phyloP scores from a whole-genome alignment of 2,888 invertebrate genomes.

The Platycheirus rosarum region DNA sequence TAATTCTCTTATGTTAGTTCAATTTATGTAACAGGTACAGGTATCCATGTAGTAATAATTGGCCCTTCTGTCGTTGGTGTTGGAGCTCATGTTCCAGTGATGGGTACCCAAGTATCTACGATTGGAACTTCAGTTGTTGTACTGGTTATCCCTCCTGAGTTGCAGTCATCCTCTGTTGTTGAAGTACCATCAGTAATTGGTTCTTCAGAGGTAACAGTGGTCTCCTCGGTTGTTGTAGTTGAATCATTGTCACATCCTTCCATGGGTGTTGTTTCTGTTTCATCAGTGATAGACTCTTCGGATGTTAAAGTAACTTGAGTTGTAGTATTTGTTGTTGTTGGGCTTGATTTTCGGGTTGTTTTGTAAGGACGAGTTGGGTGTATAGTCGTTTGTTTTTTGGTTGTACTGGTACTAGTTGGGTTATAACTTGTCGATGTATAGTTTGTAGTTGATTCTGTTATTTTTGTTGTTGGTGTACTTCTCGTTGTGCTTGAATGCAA shows the following conservation, averaged over 20 bases:
- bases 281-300: neutral
- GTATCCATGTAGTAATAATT: neutral
- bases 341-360: no score
- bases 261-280: slow-evolving; percentile 3
- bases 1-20: no score
- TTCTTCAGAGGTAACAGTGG: slow-evolving; percentile 13
- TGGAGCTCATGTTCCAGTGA: neutral
- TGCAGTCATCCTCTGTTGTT: slow-evolving; percentile 16
- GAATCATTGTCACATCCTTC: neutral
- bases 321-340: no score
- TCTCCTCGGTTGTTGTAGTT: neutral
- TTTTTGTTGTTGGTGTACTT: no score
- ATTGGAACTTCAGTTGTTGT: slow-evolving; percentile 10
- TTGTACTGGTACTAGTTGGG: no score
- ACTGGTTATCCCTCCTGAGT: neutral
- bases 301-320: neutral
- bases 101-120: slow-evolving; percentile 5
- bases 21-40: neutral
- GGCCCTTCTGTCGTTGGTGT: neutral
- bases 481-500: no score
- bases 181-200: slow-evolving; percentile 53
- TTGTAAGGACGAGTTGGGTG: no score
- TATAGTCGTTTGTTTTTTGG: no score
- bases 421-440: no score
- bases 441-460: no score